Percentiles rank a stretch among this genome's conserved stretches.
These are phyloP conservation scores for Corapipo altera DNA, from an alignment of 2,113 vertebrate species.

Conservation along the genomic window DNA sequence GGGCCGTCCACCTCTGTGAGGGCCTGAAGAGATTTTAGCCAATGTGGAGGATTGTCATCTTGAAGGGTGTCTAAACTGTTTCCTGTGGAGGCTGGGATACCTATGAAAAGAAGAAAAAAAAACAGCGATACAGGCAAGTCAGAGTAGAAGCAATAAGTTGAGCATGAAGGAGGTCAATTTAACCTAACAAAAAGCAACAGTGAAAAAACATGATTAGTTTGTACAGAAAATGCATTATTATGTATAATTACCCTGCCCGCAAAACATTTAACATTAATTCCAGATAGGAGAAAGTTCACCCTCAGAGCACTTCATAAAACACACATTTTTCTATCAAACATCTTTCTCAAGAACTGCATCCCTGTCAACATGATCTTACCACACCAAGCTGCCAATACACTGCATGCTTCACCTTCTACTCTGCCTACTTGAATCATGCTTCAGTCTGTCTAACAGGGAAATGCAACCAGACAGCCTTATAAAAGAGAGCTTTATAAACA, in stretches of 20 bases:
- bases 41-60: slow-evolving; percentile 99
- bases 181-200: slow-evolving; percentile 35
- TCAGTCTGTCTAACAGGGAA: slow-evolving; percentile 54
- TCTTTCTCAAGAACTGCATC: neutral
- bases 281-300: neutral
- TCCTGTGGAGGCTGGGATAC: slow-evolving; percentile 91
- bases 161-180: slow-evolving; percentile 29
- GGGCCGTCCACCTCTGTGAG: slow-evolving; percentile 98
- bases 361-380: neutral
- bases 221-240: slow-evolving; percentile 22
- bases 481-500: slow-evolving; percentile 84
- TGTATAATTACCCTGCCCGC: neutral
- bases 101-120: slow-evolving; percentile 70
- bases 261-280: neutral
- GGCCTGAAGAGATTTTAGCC: slow-evolving; percentile 98
- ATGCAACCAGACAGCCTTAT: slow-evolving; percentile 74
- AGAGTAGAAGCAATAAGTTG: neutral
- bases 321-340: neutral
- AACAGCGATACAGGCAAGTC: slow-evolving; percentile 56
- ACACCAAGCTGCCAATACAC: neutral
- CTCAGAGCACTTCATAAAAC: neutral
- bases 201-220: slow-evolving; percentile 48
- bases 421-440: slow-evolving; percentile 35
- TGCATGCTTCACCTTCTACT: slow-evolving; percentile 4
- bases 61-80: slow-evolving; percentile 98